Evolutionary conservation across 2,113 vertebrate species (phyloP), one percentile per base, ranked within the genome.

Genomic region (Hyperopisus bebe): DNA sequence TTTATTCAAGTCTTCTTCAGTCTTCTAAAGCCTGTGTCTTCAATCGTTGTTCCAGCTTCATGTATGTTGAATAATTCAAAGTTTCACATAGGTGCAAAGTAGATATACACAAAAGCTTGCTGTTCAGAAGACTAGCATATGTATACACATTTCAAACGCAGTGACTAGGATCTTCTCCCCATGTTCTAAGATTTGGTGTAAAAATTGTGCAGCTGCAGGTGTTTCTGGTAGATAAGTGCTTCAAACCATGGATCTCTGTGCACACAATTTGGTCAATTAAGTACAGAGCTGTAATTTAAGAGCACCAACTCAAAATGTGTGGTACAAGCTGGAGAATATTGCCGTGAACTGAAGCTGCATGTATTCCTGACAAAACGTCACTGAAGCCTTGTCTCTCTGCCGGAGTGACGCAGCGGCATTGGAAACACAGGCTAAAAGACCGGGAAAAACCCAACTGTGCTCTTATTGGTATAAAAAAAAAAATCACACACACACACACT

Each of bases 1-100:
- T 89, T 94, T 93, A 89, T 93, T 95, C 92, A 94, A 93, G 93
- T 94, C 92, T 93, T 91, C 89, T 86, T 86, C 90, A 58, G 89
- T 91, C 85, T 88, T 91, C 92, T 93, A 91, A 92, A 94, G 92
- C 92, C 91, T 86, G 66, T 5, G 53, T 92, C 91, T 90, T 91
- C 89, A 90, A 87, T 87, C 62, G 62, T 51, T 35, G 89, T 89
- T 90, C 91, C 88, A 70, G 90, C 91, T 89, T 48, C 51, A 86
- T 74, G 91, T 90, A 91, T 84, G 90, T n/a, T 42, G 46, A 92
- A 91, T 89, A 92, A 47, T 88, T 90, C 84, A 83, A 90, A 90
- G 88, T 84, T 90, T 91, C 77, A 92, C 92, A 89, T 91, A 89
- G 55, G 89, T 90, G 89, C 89, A 84, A 35, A 86, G 58, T 92